phyloP scores from a whole-genome alignment of 2,113 vertebrate genomes.

The Camelus bactrianus region DNA sequence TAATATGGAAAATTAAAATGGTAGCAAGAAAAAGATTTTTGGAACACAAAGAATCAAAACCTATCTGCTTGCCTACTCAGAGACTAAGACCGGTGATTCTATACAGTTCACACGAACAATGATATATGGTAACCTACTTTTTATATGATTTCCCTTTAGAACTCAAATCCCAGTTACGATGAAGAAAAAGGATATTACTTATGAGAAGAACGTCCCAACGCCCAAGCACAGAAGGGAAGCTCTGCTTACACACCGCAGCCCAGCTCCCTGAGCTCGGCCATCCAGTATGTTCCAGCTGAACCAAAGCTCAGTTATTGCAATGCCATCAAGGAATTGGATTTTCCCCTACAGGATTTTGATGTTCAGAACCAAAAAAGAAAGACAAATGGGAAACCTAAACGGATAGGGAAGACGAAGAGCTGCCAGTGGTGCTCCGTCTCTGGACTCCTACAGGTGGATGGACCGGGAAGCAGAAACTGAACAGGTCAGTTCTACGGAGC shows the following conservation, averaged over 20 bases:
- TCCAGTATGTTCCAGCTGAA: constrained; percentile 58
- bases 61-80: constrained; percentile 38
- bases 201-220: constrained; percentile 59
- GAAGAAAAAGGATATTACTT: constrained; percentile 76
- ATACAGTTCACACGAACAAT: constrained; percentile 41
- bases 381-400: constrained; percentile 14
- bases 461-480: neutral
- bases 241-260: constrained; percentile 5
- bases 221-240: constrained; percentile 48
- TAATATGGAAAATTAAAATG: constrained; percentile 39
- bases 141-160: constrained; percentile 86
- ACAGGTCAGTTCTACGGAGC: constrained; percentile 70
- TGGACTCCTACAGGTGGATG: constrained; percentile 70
- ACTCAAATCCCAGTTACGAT: constrained; percentile 81
- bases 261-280: constrained; percentile 8
- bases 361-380: constrained; percentile 44
- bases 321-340: constrained; percentile 40
- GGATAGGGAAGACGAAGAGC: constrained; percentile 61
- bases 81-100: constrained; percentile 67
- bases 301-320: constrained; percentile 66
- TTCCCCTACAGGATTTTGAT: constrained; percentile 61
- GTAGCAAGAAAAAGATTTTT: constrained; percentile 6
- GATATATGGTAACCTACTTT: constrained; percentile 85
- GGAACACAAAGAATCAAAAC: neutral
- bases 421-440: constrained; percentile 34